Base-by-base conservation (phyloP, 2,888 invertebrate species). In the Dione juno region DNA sequence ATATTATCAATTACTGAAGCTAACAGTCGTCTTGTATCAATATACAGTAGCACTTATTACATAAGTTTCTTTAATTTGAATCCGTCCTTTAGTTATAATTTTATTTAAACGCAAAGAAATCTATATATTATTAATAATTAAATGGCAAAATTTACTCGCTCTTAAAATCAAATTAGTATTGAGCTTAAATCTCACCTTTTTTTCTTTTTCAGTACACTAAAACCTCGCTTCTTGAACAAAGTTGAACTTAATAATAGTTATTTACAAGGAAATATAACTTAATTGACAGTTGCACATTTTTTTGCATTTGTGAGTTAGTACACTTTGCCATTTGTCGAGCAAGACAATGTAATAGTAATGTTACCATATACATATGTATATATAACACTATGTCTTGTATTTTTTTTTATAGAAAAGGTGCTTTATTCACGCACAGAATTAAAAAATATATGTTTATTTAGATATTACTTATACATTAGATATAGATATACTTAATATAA, bases 351-450 rank as follows among this genome's bases (percentile, higher is more conserved):
- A 13, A 21, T 58, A 43, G 41, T 41, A 21, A 59, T 43, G 59
- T 59, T 59, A 59, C 41, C 59, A 59, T 59, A 59, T 59, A 59
- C 41, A 21, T 41, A 43, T 41, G 59, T 59, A 59, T 37, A 66
- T 53, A 35, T 35, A 35, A 53, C 28, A 35, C 9, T 53, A 35
- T 53, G 52, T n/a, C 6, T 53, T 53, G 28, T 35, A 14, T 53
- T 28, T 35, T 53, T 53, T 35, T 52, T 21, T 48, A n/a, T n/a
- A 14, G 7, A 53, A 53, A 13, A 9, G 53, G 53, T 53, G 53
- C 53, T 53, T 53, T 53, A 35, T 35, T 35, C 53, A 53, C 53
- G 53, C 53, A 53, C 53, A 53, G 7, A 28, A 53, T 53, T n/a
- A 14, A 7, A 53, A 10, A n/a, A 28, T 28, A 35, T 10, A 35